Base-by-base conservation (phyloP, 2,888 invertebrate species). In the Metacarcinus magister region DNA sequence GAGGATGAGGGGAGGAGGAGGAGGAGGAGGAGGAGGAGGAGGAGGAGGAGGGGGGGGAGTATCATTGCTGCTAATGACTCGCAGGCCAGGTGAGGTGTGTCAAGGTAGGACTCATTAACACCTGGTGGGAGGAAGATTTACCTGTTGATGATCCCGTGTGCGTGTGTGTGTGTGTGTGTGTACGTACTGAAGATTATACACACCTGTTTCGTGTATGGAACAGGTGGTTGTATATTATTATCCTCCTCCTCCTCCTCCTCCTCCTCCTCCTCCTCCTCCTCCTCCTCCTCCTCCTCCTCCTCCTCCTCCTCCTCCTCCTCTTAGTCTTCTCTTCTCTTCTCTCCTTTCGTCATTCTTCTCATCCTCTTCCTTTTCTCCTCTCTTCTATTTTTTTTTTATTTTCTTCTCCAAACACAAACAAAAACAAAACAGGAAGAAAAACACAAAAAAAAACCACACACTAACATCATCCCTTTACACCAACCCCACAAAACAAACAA, bases 121-220 rank as follows among this genome's bases (percentile, higher is more conserved):
- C 67, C 67, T 67, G 23, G 67, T 19, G 67, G 5, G 67, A 67
- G 67, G 7, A 67, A 67, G 67, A n/a, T 23, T 67, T 67, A 67
- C 67, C n/a, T 67, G 67, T 67, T 67, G 67, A 67, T 67, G 67
- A n/a, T 54, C 10, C 54, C n/a, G 67, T 67, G 67, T 67, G 67
- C n/a, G 67, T 67, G 67, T 67, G 13, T 67, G 67, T 67, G 67
- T 67, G 67, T 67, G 67, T 67, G 67, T 67, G 67, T 67, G 67
- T 67, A n/a, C n/a, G 67, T 67, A n/a, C 67, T 1, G n/a, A 23
- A 54, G 67, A 67, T 67, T 67, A 67, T 67, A n/a, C 67, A 67
- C 67, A 67, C 67, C 67, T 67, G 67, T n/a, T 23, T 67, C 67
- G n/a, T 67, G 67, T 67, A 67, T 67, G 67, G 67, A 67, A 23